Conservation (phyloP, 2,888 invertebrate species). For the Caenorhabditis imperialis region DNA sequence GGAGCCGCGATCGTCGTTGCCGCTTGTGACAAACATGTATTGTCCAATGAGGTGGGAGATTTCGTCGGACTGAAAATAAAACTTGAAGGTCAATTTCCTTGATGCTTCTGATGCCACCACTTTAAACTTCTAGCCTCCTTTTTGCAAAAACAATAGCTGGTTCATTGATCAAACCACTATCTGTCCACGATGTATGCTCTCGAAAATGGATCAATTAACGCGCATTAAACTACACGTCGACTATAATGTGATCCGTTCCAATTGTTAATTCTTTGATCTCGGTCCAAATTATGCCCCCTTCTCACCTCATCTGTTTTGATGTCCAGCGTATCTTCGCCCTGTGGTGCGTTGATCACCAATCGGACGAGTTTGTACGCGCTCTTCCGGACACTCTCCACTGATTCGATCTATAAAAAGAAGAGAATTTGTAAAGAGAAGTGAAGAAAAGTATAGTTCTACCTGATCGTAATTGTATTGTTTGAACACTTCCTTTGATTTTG, state of each 20-base stretch:
- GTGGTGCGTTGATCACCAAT: constrained; percentile 29
- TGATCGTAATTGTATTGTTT: constrained; percentile 54
- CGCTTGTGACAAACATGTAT: constrained; percentile 83
- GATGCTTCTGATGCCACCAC: too few relatives aligned
- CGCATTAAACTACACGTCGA: constrained; percentile 16
- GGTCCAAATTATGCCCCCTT: constrained; percentile 2
- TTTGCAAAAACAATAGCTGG: constrained; percentile 6
- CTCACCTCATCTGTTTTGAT: constrained; percentile 53
- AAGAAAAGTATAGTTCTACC: constrained; percentile 21
- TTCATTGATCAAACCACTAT: constrained; percentile 2
- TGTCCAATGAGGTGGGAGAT: constrained; percentile 95
- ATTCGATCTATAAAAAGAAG: constrained; percentile 39
- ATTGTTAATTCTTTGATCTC: too few relatives aligned
- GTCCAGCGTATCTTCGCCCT: constrained; percentile 39
- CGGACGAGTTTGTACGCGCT: constrained; percentile 43
- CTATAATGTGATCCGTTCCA: constrained; percentile 18
- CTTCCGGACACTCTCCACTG: constrained; percentile 51
- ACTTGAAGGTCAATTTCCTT: not conserved
- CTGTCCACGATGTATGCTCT: constrained; percentile 40
- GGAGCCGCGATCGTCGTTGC: constrained; percentile 30
- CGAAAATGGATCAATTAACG: constrained; percentile 10
- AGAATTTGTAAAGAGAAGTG: too few relatives aligned
- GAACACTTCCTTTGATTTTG: constrained; percentile 49
- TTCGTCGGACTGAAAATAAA: constrained; percentile 88
- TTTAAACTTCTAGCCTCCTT: too few relatives aligned